phyloP scores from a whole-genome alignment of 2,888 invertebrate species.

The Agrotis puta region DNA sequence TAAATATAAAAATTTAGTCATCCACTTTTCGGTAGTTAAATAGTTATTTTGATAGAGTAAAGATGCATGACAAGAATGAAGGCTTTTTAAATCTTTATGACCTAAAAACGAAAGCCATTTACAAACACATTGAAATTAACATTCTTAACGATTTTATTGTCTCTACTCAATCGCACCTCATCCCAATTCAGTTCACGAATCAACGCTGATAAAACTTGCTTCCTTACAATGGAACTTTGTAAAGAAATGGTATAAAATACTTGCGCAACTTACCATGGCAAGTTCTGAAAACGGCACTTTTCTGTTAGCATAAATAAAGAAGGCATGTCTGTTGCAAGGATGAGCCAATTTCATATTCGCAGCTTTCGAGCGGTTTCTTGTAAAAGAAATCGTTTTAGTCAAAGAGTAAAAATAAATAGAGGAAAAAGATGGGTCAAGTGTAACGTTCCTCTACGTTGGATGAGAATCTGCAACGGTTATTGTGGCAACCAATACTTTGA shows the following conservation, averaged over 20 bases:
- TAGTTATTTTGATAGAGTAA: no score
- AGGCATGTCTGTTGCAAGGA: slow-evolving; percentile 78
- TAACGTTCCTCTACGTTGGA: background rate
- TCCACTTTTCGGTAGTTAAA: no score
- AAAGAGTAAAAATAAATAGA: slow-evolving; percentile 73
- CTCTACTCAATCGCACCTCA: slow-evolving; percentile 11
- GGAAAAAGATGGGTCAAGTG: slow-evolving; percentile 10
- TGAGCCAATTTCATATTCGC: slow-evolving; percentile 85
- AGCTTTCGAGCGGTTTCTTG: slow-evolving; percentile 78
- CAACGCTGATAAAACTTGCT: slow-evolving; percentile 35
- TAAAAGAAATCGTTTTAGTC: slow-evolving; percentile 79
- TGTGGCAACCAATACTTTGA: background rate
- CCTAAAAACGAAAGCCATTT: no score
- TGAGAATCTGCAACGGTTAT: background rate
- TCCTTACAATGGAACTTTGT: slow-evolving; percentile 47
- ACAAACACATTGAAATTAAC: slow-evolving; percentile 1
- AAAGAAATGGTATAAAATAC: slow-evolving; percentile 59
- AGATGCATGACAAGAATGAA: no score
- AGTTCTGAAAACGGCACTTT: slow-evolving; percentile 70
- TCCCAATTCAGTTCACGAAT: slow-evolving; percentile 27
- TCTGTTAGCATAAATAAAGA: slow-evolving; percentile 75
- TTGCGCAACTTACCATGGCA: slow-evolving; percentile 56
- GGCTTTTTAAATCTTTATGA: background rate
- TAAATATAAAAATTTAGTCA: no score
- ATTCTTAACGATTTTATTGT: background rate